A percentile compares a stretch with the other conserved stretches of the same genome.
phyloP scores from a whole-genome alignment of 1,140 invertebrate species.

The Formica exsecta region DNA sequence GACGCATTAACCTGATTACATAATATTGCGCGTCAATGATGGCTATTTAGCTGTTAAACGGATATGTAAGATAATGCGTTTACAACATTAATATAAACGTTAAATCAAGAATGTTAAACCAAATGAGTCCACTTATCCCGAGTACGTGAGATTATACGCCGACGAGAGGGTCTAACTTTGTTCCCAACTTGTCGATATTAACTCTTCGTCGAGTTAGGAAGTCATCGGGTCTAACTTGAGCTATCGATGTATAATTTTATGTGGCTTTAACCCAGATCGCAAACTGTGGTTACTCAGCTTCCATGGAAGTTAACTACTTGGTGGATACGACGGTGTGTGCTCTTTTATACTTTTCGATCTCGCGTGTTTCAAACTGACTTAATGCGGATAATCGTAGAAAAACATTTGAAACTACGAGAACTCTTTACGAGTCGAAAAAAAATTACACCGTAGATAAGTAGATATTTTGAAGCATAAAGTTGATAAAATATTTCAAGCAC shows the following conservation, averaged over 20 bases:
- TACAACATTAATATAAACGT: constrained; percentile 30
- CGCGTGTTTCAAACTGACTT: neutral
- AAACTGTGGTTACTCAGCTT: constrained; percentile 8
- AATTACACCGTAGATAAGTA: neutral
- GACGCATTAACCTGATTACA: constrained; percentile 40
- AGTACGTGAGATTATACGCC: neutral
- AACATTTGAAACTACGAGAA: neutral
- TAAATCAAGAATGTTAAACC: constrained; percentile 27
- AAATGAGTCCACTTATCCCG: neutral
- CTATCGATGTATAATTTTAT: constrained; percentile 55
- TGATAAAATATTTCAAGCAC: neutral
- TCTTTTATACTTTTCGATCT: neutral
- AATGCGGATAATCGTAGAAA: neutral
- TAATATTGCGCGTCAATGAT: constrained; percentile 18
- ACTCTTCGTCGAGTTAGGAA: constrained; percentile 36
- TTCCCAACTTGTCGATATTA: constrained; percentile 49
- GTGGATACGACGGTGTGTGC: neutral
- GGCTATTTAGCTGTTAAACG: constrained; percentile 18
- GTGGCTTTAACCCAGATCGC: constrained; percentile 32
- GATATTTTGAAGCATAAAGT: neutral
- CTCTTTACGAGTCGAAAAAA: neutral
- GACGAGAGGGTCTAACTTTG: constrained; percentile 22
- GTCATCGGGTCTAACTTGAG: constrained; percentile 28
- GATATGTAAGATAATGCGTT: neutral
- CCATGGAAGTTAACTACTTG: constrained; percentile 26